A percentile compares a stretch with the other conserved stretches of the same genome.
Evolutionary conservation across 2,113 vertebrate species (phyloP).

Genomic region (Mus pahari): DNA sequence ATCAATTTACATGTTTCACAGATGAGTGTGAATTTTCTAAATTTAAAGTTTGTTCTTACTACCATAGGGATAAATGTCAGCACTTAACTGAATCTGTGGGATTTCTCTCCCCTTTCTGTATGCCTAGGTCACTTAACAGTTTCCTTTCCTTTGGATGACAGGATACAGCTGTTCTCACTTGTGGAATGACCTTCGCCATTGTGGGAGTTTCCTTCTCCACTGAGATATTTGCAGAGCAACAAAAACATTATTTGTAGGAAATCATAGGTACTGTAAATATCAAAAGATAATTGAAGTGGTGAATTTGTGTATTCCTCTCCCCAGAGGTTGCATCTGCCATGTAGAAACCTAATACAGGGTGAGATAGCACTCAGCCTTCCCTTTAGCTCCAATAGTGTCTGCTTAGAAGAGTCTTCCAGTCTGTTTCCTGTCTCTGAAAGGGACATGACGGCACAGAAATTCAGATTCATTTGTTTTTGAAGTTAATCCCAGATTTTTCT

Average conservation of each 20-base stretch:
- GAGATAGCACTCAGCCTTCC: neutral
- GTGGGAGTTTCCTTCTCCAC: slow-evolving; percentile 15
- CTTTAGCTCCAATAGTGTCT: neutral
- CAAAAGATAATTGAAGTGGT: slow-evolving; percentile 61
- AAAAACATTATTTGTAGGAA: slow-evolving; percentile 72
- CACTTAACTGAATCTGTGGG: slow-evolving; percentile 30
- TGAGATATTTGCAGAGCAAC: slow-evolving; percentile 38
- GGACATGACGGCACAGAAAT: neutral
- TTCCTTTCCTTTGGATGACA: slow-evolving; percentile 80
- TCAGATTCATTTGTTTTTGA: neutral
- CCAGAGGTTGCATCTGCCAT: neutral
- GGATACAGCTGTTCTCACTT: slow-evolving; percentile 84
- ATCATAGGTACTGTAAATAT: slow-evolving; percentile 67
- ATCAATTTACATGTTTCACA: slow-evolving; percentile 77
- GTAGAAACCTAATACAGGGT: neutral
- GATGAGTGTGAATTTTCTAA: slow-evolving; percentile 68
- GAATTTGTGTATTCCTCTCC: slow-evolving; percentile 22
- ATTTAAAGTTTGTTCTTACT: slow-evolving; percentile 60
- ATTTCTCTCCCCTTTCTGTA: slow-evolving; percentile 18
- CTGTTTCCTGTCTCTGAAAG: neutral
- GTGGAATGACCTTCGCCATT: slow-evolving; percentile 50
- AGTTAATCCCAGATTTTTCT: neutral
- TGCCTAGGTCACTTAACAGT: slow-evolving; percentile 58
- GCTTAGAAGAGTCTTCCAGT: neutral
- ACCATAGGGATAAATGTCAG: slow-evolving; percentile 52